phyloP scores from a whole-genome alignment of 92 coral and sea anemone genomes.

The Desmophyllum pertusum region DNA sequence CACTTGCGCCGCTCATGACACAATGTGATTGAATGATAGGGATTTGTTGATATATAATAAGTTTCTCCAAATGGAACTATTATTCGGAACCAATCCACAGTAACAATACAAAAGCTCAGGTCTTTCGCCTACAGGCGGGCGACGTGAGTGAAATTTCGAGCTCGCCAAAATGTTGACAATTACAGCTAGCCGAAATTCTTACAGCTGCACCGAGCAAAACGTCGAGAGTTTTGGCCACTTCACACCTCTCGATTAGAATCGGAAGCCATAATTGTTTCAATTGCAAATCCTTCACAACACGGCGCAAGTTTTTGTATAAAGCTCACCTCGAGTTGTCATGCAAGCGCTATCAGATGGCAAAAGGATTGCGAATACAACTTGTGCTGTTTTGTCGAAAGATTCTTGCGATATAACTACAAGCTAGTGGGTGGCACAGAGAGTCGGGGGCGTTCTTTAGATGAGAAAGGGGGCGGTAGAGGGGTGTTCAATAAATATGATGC shows the following conservation, averaged over 20 bases:
- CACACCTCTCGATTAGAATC: conserved; percentile 89
- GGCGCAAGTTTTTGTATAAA: conserved; percentile 13
- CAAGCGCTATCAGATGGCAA: background rate
- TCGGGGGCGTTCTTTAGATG: conserved; percentile 90
- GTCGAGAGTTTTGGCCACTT: conserved; percentile 56
- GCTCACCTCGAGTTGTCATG: background rate
- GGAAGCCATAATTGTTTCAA: conserved; percentile 79
- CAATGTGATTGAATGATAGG: conserved; percentile 98
- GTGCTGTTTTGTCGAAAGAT: conserved; percentile 14
- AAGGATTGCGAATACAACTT: background rate
- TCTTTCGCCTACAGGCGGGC: conserved; percentile 69
- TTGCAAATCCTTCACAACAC: conserved; percentile 41
- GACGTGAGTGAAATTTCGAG: conserved; percentile 59
- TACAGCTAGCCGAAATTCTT: conserved; percentile 38
- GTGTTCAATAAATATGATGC: conserved; percentile 69
- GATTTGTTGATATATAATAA: conserved; percentile 98
- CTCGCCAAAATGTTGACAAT: conserved; percentile 74
- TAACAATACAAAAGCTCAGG: conserved; percentile 76
- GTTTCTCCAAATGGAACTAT: conserved; percentile 96
- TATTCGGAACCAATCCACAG: conserved; percentile 83
- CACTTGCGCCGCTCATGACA: conserved; percentile 79
- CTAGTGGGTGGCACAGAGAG: conserved; percentile 75
- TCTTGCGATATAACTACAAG: background rate
- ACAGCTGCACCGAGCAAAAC: conserved; percentile 45
- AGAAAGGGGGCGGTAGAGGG: conserved; percentile 95